These are phyloP conservation scores for Sinopyrophorus schimmeli DNA, from an alignment of 2,888 invertebrate genomes.

Conservation along the genomic window DNA sequence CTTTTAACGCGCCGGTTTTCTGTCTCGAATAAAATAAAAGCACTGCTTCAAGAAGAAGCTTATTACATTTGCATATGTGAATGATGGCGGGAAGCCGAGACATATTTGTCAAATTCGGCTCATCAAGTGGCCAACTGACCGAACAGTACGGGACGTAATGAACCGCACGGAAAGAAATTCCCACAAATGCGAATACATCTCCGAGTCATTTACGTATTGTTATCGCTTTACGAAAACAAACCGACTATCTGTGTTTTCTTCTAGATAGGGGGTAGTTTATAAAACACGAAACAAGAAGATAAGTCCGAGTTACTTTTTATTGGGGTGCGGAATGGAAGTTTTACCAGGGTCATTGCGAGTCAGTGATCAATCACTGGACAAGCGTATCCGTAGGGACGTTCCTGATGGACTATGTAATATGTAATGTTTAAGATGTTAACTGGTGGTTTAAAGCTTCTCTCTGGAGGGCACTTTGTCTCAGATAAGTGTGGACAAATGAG, in stretches of 20 bases:
- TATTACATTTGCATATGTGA: slow-evolving; percentile 47
- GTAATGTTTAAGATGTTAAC: slow-evolving; percentile 57
- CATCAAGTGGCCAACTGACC: slow-evolving; percentile 54
- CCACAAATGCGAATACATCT: slow-evolving; percentile 55
- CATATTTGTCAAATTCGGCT: slow-evolving; percentile 51
- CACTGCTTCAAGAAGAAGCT: too few relatives aligned
- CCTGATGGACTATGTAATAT: slow-evolving; percentile 51
- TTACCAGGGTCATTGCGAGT: slow-evolving; percentile 46
- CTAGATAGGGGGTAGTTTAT: slow-evolving; percentile 44
- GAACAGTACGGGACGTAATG: slow-evolving; percentile 48
- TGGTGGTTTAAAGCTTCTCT: slow-evolving; percentile 53
- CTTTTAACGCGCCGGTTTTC: too few relatives aligned
- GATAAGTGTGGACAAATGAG: slow-evolving; percentile 41
- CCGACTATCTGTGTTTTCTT: slow-evolving; percentile 37
- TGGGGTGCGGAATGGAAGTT: slow-evolving; percentile 43
- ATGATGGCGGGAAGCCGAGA: slow-evolving; percentile 46
- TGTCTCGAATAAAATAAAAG: too few relatives aligned
- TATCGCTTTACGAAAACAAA: slow-evolving; percentile 46
- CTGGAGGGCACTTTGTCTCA: slow-evolving; percentile 49
- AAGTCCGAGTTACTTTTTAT: slow-evolving; percentile 48
- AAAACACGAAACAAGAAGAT: slow-evolving; percentile 50
- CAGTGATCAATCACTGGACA: slow-evolving; percentile 55
- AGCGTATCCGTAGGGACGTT: slow-evolving; percentile 38
- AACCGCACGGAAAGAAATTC: slow-evolving; percentile 50
- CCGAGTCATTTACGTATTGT: slow-evolving; percentile 52